Evolutionary conservation across 2,888 invertebrate species (phyloP), one percentile per base, ranked within the genome.

Genomic region (Drosophila austrosaltans): DNA sequence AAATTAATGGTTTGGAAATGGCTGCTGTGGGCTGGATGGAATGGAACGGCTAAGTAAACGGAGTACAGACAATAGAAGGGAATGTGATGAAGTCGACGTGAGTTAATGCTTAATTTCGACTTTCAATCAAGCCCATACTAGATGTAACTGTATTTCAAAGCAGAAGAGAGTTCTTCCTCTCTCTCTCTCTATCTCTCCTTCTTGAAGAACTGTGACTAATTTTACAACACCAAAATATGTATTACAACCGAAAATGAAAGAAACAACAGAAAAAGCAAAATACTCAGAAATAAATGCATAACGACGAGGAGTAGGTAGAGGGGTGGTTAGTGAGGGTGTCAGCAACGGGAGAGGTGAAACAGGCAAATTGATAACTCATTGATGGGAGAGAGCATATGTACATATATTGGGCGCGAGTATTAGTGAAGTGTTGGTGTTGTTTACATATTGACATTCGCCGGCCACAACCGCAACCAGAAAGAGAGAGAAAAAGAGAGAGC

Each of bases 401-500:
- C 16, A 16, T 75, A 53, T 2, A 6, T 72, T 40, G 4, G n/a
- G 40, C 40, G n/a, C 16, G 22, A 48, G 48, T 48, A 48, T 48
- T 25, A 48, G 74, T 87, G 66, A 48, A 48, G 77, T 87, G 68
- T 83, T 72, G 69, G 71, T 82, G 76, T 80, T 84, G 89, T 84
- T 84, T 84, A 89, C 89, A 87, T 85, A 84, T 87, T 81, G 84
- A 58, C 44, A 63, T 73, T 70, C 72, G 87, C 83, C 87, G 88
- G 82, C 66, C 75, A 53, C 56, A 74, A 77, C 79, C 61, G 28
- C 32, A 68, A 64, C 76, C 79, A 61, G 22, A 48, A 25, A 48
- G 48, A 8, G 3, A 8, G 44, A 44, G 44, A 48, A 25, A 25
- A 4, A 16, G 25, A 4, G 36, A 54, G 16, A 16, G 16, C 16